phyloP scores from a whole-genome alignment of 2,888 invertebrate species.

The Eugnorisma glareosa region DNA sequence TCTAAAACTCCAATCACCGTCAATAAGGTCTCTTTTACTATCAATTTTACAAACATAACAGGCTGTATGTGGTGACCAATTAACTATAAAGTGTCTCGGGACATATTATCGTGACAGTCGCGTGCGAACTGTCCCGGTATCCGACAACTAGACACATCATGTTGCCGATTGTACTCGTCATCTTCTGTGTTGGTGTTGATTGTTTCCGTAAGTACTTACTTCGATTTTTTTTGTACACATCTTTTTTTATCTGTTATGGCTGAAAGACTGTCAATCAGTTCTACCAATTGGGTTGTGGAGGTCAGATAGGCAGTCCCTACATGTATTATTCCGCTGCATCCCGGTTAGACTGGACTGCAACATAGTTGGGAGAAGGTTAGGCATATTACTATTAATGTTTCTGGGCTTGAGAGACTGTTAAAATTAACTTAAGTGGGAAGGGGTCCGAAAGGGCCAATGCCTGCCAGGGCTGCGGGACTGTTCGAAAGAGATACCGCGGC shows the following conservation, averaged over 20 bases:
- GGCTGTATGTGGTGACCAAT: slow-evolving; percentile 68
- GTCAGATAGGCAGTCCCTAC: not conserved
- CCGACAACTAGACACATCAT: slow-evolving; percentile 56
- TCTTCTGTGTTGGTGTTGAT: slow-evolving; percentile 45
- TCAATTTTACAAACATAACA: slow-evolving; percentile 54
- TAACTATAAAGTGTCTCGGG: slow-evolving; percentile 69
- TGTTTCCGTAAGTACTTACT: slow-evolving; percentile 62
- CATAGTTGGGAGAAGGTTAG: not conserved
- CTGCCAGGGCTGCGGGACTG: too few species aligned
- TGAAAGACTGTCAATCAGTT: not conserved
- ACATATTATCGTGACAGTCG: slow-evolving; percentile 66
- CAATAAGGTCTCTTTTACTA: slow-evolving; percentile 22
- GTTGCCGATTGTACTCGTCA: slow-evolving; percentile 59
- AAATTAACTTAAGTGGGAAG: not conserved
- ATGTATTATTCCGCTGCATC: not conserved
- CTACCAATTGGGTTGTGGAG: not conserved
- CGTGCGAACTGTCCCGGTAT: slow-evolving; percentile 54
- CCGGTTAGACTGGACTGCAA: not conserved
- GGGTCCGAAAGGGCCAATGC: too few species aligned
- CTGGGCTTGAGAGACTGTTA: not conserved
- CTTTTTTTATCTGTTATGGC: not conserved
- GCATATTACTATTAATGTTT: too few species aligned
- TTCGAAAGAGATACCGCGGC: too few species aligned
- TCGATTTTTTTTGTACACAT: not conserved
- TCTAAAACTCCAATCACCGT: not conserved